Evolutionary conservation across 2,888 invertebrate species (phyloP).

Genomic region (Apodemia duryi): DNA sequence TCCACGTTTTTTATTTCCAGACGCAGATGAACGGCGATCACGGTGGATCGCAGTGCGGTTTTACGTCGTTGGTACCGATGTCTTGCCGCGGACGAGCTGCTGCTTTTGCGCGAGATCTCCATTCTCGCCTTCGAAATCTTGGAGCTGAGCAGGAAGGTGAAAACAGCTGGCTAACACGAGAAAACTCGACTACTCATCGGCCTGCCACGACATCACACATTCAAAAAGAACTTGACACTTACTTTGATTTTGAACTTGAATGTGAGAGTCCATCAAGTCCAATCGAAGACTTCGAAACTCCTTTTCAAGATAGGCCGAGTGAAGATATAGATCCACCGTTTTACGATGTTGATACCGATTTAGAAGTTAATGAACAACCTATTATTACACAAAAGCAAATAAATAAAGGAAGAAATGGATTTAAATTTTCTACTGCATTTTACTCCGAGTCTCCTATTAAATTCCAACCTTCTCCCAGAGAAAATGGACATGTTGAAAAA

Average conservation of each 20-base stretch:
- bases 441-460: constrained; percentile 67
- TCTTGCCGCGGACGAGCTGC: constrained; percentile 90
- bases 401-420: constrained; percentile 74
- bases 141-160: constrained; percentile 76
- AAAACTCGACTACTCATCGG: constrained; percentile 38
- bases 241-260: constrained; percentile 82
- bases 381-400: constrained; percentile 60
- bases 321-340: constrained; percentile 78
- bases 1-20: constrained; percentile 49
- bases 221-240: constrained; percentile 76
- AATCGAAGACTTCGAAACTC: constrained; percentile 76
- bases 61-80: constrained; percentile 85
- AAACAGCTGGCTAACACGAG: constrained; percentile 61
- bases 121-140: constrained; percentile 85
- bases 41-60: constrained; percentile 81
- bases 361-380: constrained; percentile 55
- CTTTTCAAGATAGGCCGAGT: constrained; percentile 74
- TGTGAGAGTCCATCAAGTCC: constrained; percentile 85
- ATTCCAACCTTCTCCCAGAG: constrained; percentile 59
- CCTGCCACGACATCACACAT: constrained; percentile 42
- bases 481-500: constrained; percentile 66
- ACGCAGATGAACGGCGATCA: constrained; percentile 78
- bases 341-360: constrained; percentile 71
- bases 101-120: constrained; percentile 88
- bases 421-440: constrained; percentile 62